These are phyloP conservation scores for Otolemur garnettii DNA, from an alignment of 2,113 vertebrate genomes.

Conservation along the genomic window DNA sequence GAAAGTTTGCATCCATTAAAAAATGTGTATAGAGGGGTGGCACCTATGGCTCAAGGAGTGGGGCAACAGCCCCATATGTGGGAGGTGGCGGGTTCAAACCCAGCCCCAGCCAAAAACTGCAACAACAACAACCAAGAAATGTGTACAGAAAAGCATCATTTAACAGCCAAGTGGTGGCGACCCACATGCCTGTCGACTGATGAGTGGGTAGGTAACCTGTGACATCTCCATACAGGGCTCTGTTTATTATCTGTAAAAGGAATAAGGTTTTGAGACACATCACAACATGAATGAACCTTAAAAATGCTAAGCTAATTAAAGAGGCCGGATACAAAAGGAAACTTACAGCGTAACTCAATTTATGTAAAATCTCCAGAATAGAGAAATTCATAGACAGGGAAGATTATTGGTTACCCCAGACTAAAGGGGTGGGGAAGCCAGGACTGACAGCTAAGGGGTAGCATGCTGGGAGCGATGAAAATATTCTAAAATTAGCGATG, in stretches of 20 bases:
- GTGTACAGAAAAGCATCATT: not conserved
- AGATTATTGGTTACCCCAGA: not conserved
- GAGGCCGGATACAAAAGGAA: not conserved
- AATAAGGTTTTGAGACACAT: not conserved
- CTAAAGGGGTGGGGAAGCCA: too few species aligned
- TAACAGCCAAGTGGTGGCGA: not conserved
- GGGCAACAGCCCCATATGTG: too few species aligned
- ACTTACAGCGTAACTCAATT: not conserved
- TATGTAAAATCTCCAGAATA: not conserved
- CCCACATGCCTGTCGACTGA: not conserved
- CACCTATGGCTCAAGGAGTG: too few species aligned
- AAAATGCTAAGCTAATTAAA: not conserved
- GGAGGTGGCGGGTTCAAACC: too few species aligned
- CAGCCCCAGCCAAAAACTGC: too few species aligned
- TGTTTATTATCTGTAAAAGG: not conserved
- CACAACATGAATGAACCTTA: not conserved
- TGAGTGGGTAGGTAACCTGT: not conserved
- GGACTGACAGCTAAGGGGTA: rapidly evolving
- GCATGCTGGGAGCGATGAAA: not conserved
- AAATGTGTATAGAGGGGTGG: not conserved
- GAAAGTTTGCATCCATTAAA: not conserved
- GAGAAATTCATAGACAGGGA: not conserved
- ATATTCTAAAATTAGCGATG: not conserved
- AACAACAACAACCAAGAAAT: not conserved
- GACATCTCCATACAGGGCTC: not conserved